phyloP scores from a whole-genome alignment of 1,140 invertebrate species.

The Listronotus oregonensis region DNA sequence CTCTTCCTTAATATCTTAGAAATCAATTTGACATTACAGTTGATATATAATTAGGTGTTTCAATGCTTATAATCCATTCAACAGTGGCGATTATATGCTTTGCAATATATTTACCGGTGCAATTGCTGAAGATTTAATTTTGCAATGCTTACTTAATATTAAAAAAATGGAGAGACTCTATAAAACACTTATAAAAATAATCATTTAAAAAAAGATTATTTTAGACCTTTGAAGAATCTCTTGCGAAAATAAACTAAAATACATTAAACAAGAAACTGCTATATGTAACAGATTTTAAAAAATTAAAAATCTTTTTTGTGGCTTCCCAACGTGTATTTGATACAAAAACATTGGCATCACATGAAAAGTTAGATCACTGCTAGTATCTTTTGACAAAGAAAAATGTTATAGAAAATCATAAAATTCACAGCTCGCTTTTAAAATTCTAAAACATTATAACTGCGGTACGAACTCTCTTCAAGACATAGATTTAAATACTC shows the following conservation, averaged over 20 bases:
- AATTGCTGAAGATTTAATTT: constrained; percentile 43
- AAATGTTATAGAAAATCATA: constrained; percentile 35
- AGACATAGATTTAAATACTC: too few species aligned
- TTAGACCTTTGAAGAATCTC: constrained; percentile 26
- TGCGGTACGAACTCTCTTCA: too few species aligned
- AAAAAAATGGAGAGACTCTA: constrained; percentile 27
- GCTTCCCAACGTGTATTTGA: constrained; percentile 34
- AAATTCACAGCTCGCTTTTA: constrained; percentile 30
- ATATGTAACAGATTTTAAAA: constrained; percentile 34
- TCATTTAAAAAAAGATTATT: constrained; percentile 29
- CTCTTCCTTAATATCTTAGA: too few species aligned
- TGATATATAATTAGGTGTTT: constrained; percentile 39
- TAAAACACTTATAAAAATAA: constrained; percentile 34
- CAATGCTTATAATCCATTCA: constrained; percentile 32
- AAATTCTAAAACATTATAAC: too few species aligned
- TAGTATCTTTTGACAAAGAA: constrained; percentile 32
- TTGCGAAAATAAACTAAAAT: constrained; percentile 32
- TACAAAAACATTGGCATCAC: constrained; percentile 35
- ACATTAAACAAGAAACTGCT: constrained; percentile 32
- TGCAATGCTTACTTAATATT: constrained; percentile 39
- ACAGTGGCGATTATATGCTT: constrained; percentile 27
- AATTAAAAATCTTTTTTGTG: constrained; percentile 37
- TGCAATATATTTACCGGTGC: constrained; percentile 36
- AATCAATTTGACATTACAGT: too few species aligned
- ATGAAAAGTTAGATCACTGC: constrained; percentile 35